Evolutionary conservation across 35 echinoderm and acorn worm species (phyloP).

Genomic region (Ophioderma brevispina): DNA sequence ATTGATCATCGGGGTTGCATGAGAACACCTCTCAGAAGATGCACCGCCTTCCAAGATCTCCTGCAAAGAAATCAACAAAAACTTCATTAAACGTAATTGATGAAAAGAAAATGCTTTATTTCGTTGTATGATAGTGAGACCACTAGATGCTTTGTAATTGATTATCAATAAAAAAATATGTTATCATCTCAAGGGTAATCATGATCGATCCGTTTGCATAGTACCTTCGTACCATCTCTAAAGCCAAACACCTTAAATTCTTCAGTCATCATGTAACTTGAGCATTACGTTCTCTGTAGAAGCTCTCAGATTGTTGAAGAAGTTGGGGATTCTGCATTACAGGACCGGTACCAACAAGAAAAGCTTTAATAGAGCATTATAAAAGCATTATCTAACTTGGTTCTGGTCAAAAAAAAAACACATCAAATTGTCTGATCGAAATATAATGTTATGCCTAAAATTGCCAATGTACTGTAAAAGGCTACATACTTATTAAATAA

Average conservation of each 20-base stretch:
- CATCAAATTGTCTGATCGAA: too few species aligned
- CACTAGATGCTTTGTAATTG: too few species aligned
- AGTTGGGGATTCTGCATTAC: background rate
- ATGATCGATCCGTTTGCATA: background rate
- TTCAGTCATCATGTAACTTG: background rate
- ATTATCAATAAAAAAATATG: too few species aligned
- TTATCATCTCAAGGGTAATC: too few species aligned
- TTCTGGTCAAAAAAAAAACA: too few species aligned
- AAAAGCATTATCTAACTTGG: too few species aligned
- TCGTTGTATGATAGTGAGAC: too few species aligned
- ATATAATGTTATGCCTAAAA: too few species aligned
- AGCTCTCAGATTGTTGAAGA: background rate
- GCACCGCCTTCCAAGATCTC: background rate
- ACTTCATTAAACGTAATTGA: too few species aligned
- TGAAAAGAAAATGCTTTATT: too few species aligned
- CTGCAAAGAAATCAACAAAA: background rate
- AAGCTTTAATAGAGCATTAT: slow-evolving; percentile 5
- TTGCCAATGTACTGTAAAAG: too few species aligned
- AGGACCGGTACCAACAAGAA: slow-evolving; percentile 4
- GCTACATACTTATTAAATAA: too few species aligned
- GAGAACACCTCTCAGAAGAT: background rate
- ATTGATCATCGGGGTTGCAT: background rate
- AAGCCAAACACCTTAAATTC: background rate
- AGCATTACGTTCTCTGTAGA: background rate
- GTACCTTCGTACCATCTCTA: background rate